Evolutionary conservation across 2,113 vertebrate species (phyloP), one percentile per base, ranked within the genome.

Genomic region (Onychorhynchus coronatus): DNA sequence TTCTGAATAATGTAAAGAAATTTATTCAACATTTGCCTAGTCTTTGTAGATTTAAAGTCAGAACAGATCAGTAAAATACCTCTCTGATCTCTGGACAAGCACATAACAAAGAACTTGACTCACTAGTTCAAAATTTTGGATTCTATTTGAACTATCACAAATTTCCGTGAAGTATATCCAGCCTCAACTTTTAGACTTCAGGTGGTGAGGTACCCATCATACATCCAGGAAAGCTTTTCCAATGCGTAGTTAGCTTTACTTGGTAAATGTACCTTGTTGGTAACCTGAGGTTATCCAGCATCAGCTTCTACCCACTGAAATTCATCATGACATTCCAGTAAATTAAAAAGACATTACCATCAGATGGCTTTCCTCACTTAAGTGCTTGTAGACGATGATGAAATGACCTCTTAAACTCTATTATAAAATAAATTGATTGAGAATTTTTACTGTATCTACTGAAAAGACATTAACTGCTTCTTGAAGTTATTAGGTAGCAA

Each of bases 401-500:
- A 90, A 95, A 83, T 74, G 58, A 80, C 46, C 82, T 85, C 67
- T 73, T 83, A 91, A 93, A 58, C 31, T 79, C 61, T 49, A 88
- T 83, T 93, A 93, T 73, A 66, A 95, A 93, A 85, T 72, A 89
- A 93, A 95, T 76, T 87, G 50, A 71, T 95, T 76, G 53, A 85
- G n/a, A 91, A 66, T 73, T 90, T 93, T 96, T 83, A 83, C 71
- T 85, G 2, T 85, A 90, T 83, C 71, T 79, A 72, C 74, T 85
- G 61, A 80, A 88, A 94, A 75, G 74, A n/a, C 59, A 84, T 93
- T 94, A 93, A 86, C 50, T 63, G 42, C 50, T 86, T 88, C 35
- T 95, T 86, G 79, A 88, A 88, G 35, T 84, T 93, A 84, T 94
- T 91, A 84, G 83, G 79, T 86, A 93, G 68, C 59, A 95, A 95